Evolutionary conservation across 2,888 invertebrate species (phyloP), one percentile per base, ranked within the genome.

Genomic region (Drosophila austrosaltans): DNA sequence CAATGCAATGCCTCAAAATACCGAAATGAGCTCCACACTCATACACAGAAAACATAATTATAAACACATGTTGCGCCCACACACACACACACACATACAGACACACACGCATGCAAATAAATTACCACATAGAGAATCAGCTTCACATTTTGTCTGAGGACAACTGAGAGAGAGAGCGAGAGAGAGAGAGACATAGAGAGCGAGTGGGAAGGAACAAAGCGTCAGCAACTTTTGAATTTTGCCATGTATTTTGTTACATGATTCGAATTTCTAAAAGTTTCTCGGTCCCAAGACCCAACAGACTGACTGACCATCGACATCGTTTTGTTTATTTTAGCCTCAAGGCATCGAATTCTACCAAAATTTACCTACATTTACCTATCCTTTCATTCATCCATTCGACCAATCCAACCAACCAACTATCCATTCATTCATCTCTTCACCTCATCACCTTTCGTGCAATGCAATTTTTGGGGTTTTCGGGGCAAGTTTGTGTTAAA

Each of bases 241-340:
- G 72, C 74, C 73, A 70, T 80, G 79, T 84, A 88, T 89, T 90
- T 82, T 76, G 85, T 88, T 88, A 88, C 89, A 88, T 90, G 90
- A 82, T 87, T 90, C 79, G 90, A 88, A 89, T 89, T 88, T 80
- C 84, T 80, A 69, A 82, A 89, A 90, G 78, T 72, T 77, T 79
- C 76, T 74, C 57, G 48, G 65, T 64, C 39, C 40, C 12, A 28
- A 30, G 28, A 64, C 36, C 48, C 48, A 59, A 66, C 66, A 67
- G 63, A 67, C 75, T 73, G 63, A 67, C 75, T 75, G 69, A 72
- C 79, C 79, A 62, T 53, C 53, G 25, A 48, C 25, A 48, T 25
- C 48, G 22, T 48, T 48, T 48, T 56, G 58, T 68, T 79, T 74
- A 66, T 70, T 57, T 68, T 62, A 68, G 65, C 64, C 44, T 28